Evolutionary conservation across 2,797 vertebrate species (phyloP).

Genomic region (Danio choprae): DNA sequence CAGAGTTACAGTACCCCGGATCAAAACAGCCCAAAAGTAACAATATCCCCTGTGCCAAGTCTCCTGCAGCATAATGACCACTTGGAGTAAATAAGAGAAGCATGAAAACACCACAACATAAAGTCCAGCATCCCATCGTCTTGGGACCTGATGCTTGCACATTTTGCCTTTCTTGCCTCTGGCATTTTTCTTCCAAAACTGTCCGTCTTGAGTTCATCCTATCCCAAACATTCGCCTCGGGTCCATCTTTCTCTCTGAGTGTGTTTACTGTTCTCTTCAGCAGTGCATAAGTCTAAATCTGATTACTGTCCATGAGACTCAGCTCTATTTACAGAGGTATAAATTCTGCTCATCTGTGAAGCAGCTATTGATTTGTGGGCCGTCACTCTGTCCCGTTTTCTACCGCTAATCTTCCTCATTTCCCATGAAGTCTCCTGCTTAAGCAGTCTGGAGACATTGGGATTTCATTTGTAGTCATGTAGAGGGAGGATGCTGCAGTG

Average conservation of each 20-base stretch:
- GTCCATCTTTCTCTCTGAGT: not conserved
- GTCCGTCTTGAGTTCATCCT: not conserved
- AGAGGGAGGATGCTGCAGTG: constrained; percentile 24
- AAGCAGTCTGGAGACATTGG: constrained; percentile 47
- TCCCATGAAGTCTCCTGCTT: constrained; percentile 46
- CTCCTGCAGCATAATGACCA: constrained; percentile 19
- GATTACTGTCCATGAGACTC: constrained; percentile 44
- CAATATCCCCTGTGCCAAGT: constrained; percentile 15
- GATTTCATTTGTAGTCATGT: constrained; percentile 49
- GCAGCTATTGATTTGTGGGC: constrained; percentile 48
- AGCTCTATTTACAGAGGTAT: constrained; percentile 36
- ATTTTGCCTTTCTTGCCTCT: constrained; percentile 12
- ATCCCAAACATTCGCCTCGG: constrained; percentile 12
- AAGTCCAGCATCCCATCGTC: constrained; percentile 7
- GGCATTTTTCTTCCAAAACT: constrained; percentile 9
- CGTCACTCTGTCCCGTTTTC: constrained; percentile 39
- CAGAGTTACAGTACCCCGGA: constrained; percentile 10
- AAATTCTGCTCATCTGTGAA: constrained; percentile 44
- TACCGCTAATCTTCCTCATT: constrained; percentile 45
- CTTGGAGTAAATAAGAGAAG: constrained; percentile 17
- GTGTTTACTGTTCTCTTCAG: constrained; percentile 24
- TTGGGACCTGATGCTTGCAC: constrained; percentile 28
- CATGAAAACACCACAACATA: constrained; percentile 16
- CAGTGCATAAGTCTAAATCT: constrained; percentile 38
- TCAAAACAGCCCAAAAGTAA: constrained; percentile 30